These are phyloP conservation scores for Notothenia coriiceps DNA, from an alignment of 2,113 vertebrate genomes.

Conservation along the genomic window DNA sequence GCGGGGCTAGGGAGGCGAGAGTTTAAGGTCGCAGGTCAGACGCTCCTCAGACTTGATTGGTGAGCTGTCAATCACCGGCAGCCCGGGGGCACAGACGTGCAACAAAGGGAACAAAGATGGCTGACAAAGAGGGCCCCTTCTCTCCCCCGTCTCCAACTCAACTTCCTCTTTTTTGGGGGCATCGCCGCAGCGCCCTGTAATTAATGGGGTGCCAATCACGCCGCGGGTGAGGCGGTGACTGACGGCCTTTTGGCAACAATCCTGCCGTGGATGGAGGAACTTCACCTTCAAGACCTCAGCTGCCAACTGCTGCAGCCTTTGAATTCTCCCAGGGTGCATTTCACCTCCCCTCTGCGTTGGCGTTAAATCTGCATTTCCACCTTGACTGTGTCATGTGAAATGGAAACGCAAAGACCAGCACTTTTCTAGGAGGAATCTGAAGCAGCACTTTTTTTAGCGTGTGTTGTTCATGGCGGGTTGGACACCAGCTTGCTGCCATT, in stretches of 20 bases:
- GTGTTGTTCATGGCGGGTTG: conserved; percentile 66
- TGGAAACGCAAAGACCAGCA: conserved; percentile 21
- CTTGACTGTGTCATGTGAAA: conserved; percentile 52
- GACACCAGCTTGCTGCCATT: conserved; percentile 56
- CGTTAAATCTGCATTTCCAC: conserved; percentile 52
- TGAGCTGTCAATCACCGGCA: conserved; percentile 83
- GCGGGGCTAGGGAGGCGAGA: conserved; percentile 78
- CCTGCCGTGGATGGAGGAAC: conserved; percentile 48
- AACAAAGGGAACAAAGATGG: conserved; percentile 85
- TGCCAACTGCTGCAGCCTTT: conserved; percentile 18
- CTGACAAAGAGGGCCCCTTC: conserved; percentile 76
- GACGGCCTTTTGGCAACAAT: conserved; percentile 63
- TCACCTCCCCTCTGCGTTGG: conserved; percentile 3
- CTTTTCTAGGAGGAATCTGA: conserved; percentile 39
- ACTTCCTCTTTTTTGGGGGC: conserved; percentile 78
- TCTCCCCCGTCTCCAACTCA: conserved; percentile 67
- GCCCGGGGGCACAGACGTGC: conserved; percentile 67
- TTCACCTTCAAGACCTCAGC: conserved; percentile 57
- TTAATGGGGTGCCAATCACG: conserved; percentile 82
- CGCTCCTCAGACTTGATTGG: conserved; percentile 79
- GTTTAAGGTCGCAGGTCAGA: conserved; percentile 81
- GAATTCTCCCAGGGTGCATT: no score
- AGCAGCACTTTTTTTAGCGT: conserved; percentile 56
- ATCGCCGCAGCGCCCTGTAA: conserved; percentile 51
- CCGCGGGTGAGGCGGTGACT: conserved; percentile 59